Percentiles rank a stretch among this genome's conserved stretches.
These are phyloP conservation scores for Pachypeltis micranthus DNA, from an alignment of 1,140 invertebrate species.

Conservation along the genomic window DNA sequence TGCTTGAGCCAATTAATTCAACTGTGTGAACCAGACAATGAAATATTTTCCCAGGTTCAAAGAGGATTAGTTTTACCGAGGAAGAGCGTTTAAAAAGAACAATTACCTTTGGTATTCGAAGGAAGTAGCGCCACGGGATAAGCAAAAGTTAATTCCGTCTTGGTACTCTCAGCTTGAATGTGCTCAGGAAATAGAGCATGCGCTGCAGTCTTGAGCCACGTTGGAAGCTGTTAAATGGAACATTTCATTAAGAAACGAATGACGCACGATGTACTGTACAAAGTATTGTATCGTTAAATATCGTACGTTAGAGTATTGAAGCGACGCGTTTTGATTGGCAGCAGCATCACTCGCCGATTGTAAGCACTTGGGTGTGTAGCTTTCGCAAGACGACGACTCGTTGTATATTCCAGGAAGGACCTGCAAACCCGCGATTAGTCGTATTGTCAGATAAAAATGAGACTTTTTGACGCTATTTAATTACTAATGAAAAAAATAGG, in stretches of 20 bases:
- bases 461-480: no score
- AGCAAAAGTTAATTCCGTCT: slow-evolving; percentile 23
- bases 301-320: slow-evolving; percentile 30
- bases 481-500: no score
- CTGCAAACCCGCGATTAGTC: background rate
- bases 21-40: no score
- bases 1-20: no score
- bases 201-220: slow-evolving; percentile 29
- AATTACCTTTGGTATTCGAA: slow-evolving; percentile 28
- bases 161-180: slow-evolving; percentile 27
- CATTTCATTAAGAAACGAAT: background rate
- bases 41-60: no score
- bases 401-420: slow-evolving; percentile 23
- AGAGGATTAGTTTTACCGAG: no score
- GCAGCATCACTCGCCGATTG: slow-evolving; percentile 28
- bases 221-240: slow-evolving; percentile 26
- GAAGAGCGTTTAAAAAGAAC: no score
- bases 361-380: slow-evolving; percentile 25
- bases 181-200: slow-evolving; percentile 30
- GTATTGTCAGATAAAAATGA: no score
- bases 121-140: slow-evolving; percentile 22
- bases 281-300: no score
- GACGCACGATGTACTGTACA: no score
- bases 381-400: slow-evolving; percentile 21
- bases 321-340: slow-evolving; percentile 26